Evolutionary conservation across 2,113 vertebrate species (phyloP).

Genomic region (Perca flavescens): DNA sequence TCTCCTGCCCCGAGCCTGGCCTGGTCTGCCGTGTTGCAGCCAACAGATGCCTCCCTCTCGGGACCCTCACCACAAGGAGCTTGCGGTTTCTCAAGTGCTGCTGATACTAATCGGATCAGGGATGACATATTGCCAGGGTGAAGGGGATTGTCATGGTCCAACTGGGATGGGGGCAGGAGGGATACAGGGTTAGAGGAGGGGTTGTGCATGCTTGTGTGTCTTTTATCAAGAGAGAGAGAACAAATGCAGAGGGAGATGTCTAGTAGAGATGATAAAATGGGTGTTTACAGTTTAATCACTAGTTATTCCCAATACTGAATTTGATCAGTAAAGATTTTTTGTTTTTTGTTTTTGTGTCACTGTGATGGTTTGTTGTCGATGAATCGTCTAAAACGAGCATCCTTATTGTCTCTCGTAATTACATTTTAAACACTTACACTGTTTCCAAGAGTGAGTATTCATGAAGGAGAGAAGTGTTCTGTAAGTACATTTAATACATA

Average conservation of each 20-base stretch:
- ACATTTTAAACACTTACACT: not conserved
- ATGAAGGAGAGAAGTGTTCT: not conserved
- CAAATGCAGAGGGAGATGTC: slow-evolving; percentile 23
- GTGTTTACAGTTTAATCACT: not conserved
- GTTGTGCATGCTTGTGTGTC: slow-evolving; percentile 2
- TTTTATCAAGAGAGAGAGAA: not conserved
- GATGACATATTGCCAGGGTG: slow-evolving; percentile 89
- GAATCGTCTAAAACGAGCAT: not conserved
- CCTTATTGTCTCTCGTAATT: not conserved
- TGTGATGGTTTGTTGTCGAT: not conserved
- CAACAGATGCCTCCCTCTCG: slow-evolving; percentile 77
- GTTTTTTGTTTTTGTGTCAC: not conserved
- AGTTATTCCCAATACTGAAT: not conserved
- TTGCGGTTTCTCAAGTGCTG: slow-evolving; percentile 87
- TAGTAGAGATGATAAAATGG: slow-evolving; percentile 1
- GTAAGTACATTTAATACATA: not conserved
- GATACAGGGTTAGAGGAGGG: slow-evolving; percentile 44
- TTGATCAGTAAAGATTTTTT: not conserved
- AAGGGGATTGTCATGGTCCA: slow-evolving; percentile 89
- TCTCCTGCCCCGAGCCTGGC: not conserved
- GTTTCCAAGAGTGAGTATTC: not conserved
- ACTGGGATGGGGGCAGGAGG: slow-evolving; percentile 56
- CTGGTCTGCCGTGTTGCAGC: slow-evolving; percentile 39
- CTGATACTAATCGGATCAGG: slow-evolving; percentile 94
- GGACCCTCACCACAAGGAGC: slow-evolving; percentile 70